These are phyloP conservation scores for Cheilosia pagana DNA, from an alignment of 2,888 invertebrate species.

Conservation along the genomic window DNA sequence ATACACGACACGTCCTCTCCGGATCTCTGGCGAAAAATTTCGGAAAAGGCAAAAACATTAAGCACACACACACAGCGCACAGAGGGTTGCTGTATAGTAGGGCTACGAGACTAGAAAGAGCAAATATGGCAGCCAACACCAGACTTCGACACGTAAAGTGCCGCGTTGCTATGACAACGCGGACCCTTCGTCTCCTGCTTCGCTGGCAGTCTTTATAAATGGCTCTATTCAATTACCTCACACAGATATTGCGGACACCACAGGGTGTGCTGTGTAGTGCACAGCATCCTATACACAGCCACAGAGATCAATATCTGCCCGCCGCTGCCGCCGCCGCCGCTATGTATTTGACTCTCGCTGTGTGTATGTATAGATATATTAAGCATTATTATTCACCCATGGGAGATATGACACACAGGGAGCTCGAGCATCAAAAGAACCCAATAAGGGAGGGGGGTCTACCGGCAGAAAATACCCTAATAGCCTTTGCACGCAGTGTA, in stretches of 20 bases:
- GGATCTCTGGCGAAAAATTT: conserved; percentile 61
- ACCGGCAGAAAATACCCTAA: conserved; percentile 60
- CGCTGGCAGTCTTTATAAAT: conserved; percentile 68
- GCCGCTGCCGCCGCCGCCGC: conserved; percentile 15
- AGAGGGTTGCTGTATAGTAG: conserved; percentile 29
- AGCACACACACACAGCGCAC: conserved; percentile 59
- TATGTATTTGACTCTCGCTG: conserved; percentile 28
- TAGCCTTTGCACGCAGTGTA: conserved; percentile 69
- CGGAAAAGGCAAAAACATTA: conserved; percentile 72
- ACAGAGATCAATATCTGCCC: conserved; percentile 34
- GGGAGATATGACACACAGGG: conserved; percentile 67
- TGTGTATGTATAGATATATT: conserved; percentile 15
- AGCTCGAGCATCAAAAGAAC: conserved; percentile 58
- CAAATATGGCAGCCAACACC: conserved; percentile 84
- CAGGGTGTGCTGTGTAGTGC: conserved; percentile 45
- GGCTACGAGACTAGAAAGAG: conserved; percentile 78
- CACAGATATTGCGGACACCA: conserved; percentile 75
- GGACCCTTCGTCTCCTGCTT: conserved; percentile 77
- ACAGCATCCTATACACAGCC: conserved; percentile 15
- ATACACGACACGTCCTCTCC: conserved; percentile 36
- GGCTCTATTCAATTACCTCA: conserved; percentile 77
- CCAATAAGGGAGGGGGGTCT: conserved; percentile 29
- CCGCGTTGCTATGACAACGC: conserved; percentile 83
- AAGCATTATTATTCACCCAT: conserved; percentile 66
- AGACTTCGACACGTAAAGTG: conserved; percentile 83